Evolutionary conservation across 2,797 vertebrate genomes (phyloP), one percentile per base, ranked within the genome.

Genomic region (Picus viridis): DNA sequence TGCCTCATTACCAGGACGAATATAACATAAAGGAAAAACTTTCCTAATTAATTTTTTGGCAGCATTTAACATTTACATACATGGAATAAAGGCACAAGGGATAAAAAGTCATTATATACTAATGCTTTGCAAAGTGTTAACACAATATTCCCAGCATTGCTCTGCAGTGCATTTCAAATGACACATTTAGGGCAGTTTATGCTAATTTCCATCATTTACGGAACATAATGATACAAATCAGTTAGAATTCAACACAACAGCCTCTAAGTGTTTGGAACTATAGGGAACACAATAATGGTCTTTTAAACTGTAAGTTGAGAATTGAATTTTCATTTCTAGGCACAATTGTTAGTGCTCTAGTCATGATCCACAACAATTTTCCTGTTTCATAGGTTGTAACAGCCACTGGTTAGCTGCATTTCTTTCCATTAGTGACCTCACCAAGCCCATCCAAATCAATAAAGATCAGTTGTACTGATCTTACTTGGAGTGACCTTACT

Each of bases 191-290:
- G 49, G 72, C 3, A 0, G 83, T 93, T 88, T 95, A 93, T 96
- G 95, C 56, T 96, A 92, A 96, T 95, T 93, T 93, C 30, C 29
- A 70, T 83, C 69, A 93, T 92, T 94, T 95, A 70, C 41, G 76
- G 83, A 93, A 72, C 43, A 56, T 86, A 87, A 90, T 91, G 59
- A 93, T 71, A 86, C n/a, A 94, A 93, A 93, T 88, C 80, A 83
- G 69, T 86, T 89, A 69, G 56, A 89, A 90, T 88, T 77, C 77
- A 80, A 58, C 79, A 90, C 69, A 95, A 72, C 67, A 79, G 18
- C 29, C 61, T 94, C 59, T 57, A 78, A 89, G 59, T 81, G n/a
- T 86, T 95, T 72, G 49, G 76, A 76, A 79, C 34, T 78, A 82
- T 53, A 45, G 70, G 88, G 78, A 95, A 89, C 77, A 75, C 14